phyloP scores from a whole-genome alignment of 2,797 vertebrate genomes.

The Silurus aristotelis region DNA sequence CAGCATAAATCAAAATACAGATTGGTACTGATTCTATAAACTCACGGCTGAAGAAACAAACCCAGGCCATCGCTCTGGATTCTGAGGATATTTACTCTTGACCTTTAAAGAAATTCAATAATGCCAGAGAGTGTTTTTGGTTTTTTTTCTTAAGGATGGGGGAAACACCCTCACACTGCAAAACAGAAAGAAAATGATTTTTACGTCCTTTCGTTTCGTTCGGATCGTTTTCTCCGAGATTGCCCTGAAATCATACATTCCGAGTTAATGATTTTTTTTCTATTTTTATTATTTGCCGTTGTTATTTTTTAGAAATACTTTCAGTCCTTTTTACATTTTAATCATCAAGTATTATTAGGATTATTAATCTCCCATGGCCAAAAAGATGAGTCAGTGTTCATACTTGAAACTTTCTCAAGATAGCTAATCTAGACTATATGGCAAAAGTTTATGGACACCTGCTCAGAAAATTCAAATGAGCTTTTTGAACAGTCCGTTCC shows the following conservation, averaged over 20 bases:
- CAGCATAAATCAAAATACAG: not conserved
- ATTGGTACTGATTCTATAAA: not conserved
- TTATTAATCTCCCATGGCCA: not conserved
- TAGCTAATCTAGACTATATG: not conserved
- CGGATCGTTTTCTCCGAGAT: not conserved
- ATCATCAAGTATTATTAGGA: not conserved
- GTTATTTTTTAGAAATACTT: not conserved
- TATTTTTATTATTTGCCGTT: not conserved
- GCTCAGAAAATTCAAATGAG: no score
- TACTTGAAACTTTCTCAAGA: not conserved
- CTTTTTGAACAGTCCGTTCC: no score
- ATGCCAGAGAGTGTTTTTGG: not conserved
- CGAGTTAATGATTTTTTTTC: not conserved
- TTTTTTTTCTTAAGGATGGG: not conserved
- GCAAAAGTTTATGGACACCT: no score
- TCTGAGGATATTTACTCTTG: slow-evolving; percentile 27
- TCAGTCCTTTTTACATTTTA: not conserved
- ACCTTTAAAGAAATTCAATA: slow-evolving; percentile 38
- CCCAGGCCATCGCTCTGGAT: not conserved
- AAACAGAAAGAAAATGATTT: not conserved
- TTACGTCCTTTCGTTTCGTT: not conserved
- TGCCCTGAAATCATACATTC: not conserved
- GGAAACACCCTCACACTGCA: not conserved
- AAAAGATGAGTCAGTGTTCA: not conserved
- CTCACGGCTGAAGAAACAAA: not conserved